These are phyloP conservation scores for Acanthosepion esculentum DNA, from an alignment of 2,888 invertebrate genomes.

Conservation along the genomic window DNA sequence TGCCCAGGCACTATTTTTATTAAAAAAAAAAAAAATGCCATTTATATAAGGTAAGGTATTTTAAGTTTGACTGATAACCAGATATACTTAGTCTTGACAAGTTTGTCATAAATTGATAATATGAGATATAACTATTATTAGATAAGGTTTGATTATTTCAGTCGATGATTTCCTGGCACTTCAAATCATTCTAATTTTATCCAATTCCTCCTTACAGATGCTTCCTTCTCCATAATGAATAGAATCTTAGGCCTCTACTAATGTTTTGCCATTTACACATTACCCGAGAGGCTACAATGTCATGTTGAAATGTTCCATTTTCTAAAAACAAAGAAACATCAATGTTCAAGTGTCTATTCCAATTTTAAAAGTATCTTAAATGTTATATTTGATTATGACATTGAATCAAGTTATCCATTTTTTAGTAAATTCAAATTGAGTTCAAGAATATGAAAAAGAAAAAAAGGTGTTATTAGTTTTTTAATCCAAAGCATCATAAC, in stretches of 20 bases:
- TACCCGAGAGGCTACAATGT: neutral
- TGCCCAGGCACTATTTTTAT: neutral
- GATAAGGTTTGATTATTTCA: neutral
- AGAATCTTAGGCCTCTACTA: neutral
- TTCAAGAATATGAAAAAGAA: neutral
- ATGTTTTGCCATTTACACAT: conserved; percentile 21
- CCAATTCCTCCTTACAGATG: neutral
- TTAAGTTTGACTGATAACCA: neutral
- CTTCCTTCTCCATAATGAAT: neutral
- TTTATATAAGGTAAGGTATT: neutral
- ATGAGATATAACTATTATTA: neutral
- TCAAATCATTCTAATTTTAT: neutral
- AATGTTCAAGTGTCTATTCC: neutral
- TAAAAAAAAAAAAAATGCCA: neutral
- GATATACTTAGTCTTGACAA: neutral
- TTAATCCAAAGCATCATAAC: neutral
- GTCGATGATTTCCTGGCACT: neutral
- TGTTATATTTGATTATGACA: neutral
- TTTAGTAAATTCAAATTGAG: neutral
- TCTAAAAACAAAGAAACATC: neutral
- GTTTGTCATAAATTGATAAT: neutral
- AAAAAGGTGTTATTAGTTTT: neutral
- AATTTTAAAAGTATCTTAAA: neutral
- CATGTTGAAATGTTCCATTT: neutral
- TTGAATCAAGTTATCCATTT: neutral